Evolutionary conservation across 2,797 vertebrate genomes (phyloP).

Genomic region (Bovichtus diacanthus): DNA sequence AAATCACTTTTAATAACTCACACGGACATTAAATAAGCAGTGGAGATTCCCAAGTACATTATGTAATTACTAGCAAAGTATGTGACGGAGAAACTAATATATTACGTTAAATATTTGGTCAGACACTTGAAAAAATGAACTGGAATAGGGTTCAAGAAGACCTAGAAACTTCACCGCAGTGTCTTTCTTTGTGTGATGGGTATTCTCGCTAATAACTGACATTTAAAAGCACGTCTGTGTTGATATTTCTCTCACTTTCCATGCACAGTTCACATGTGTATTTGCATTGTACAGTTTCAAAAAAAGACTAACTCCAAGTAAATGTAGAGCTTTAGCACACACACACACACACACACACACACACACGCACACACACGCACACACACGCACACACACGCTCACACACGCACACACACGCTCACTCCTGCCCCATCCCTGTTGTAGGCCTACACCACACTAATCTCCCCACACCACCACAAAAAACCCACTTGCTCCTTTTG

Average conservation of each 20-base stretch:
- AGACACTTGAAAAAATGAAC: neutral
- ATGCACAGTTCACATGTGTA: neutral
- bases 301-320: neutral
- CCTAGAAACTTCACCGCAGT: neutral
- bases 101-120: constrained; percentile 3
- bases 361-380: neutral
- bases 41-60: constrained; percentile 26
- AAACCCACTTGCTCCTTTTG: constrained; percentile 28
- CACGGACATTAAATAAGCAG: constrained; percentile 11
- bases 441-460: constrained; percentile 27
- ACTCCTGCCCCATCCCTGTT: constrained; percentile 16
- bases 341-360: neutral
- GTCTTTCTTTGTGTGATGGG: neutral
- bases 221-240: neutral
- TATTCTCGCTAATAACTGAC: neutral
- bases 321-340: neutral
- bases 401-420: neutral
- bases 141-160: neutral
- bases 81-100: constrained; percentile 6
- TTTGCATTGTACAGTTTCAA: neutral
- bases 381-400: neutral
- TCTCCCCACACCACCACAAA: constrained; percentile 46
- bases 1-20: constrained; percentile 33
- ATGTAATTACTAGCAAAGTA: constrained; percentile 44
- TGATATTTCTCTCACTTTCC: neutral